Percentiles rank a stretch among this genome's conserved stretches.
Evolutionary conservation across 2,797 vertebrate species (phyloP).

Genomic region (Dipus sagitta): DNA sequence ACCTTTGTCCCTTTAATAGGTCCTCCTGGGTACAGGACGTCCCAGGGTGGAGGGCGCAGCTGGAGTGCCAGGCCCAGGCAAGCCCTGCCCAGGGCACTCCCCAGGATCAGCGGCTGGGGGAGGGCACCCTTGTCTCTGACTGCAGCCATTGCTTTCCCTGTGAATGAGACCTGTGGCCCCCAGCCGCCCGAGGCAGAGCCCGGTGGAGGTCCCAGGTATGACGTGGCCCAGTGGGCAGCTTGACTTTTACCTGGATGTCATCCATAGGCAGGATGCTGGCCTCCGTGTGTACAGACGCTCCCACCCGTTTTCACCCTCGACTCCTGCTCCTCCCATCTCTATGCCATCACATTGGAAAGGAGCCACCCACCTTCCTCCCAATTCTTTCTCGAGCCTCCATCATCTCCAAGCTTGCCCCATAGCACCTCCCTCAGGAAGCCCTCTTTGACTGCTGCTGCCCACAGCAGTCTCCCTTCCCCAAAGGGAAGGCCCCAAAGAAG

Average conservation of each 20-base stretch:
- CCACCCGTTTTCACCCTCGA: not conserved
- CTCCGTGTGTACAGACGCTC: rapidly evolving
- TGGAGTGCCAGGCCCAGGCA: slow-evolving; percentile 71
- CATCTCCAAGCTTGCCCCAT: not conserved
- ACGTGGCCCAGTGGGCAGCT: not conserved
- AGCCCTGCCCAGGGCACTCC: slow-evolving; percentile 76
- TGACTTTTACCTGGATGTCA: not conserved
- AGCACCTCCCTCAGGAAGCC: slow-evolving; percentile 48
- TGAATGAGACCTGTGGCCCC: not conserved
- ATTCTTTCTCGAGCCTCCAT: not conserved
- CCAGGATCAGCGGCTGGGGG: slow-evolving; percentile 41
- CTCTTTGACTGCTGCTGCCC: not conserved
- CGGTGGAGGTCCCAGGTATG: not conserved
- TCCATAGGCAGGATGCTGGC: not conserved
- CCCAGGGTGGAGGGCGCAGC: slow-evolving; percentile 77
- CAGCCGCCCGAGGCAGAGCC: not conserved
- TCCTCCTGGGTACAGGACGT: slow-evolving; percentile 79
- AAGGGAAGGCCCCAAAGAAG: not conserved
- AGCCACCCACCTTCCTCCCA: not conserved
- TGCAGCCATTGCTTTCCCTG: not conserved
- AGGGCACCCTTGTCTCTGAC: not conserved
- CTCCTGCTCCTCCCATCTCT: not conserved
- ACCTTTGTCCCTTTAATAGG: slow-evolving; percentile 83
- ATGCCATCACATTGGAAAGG: not conserved
- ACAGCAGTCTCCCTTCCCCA: not conserved